These are phyloP conservation scores for Lophochroa leadbeateri DNA, from an alignment of 2,113 vertebrate genomes.

Conservation along the genomic window DNA sequence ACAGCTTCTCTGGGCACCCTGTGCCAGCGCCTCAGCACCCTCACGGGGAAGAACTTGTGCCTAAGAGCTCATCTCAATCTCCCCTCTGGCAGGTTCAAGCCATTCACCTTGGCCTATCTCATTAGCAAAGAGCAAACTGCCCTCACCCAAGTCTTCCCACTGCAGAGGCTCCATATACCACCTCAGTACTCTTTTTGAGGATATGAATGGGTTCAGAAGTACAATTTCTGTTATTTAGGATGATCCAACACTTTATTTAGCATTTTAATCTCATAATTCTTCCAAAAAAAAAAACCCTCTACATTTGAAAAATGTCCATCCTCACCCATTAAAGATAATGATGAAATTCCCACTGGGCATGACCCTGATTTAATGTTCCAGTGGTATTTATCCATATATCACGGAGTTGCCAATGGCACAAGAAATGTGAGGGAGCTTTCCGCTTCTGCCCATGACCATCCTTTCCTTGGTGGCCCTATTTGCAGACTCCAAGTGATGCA, in stretches of 20 bases:
- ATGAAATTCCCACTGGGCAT: accelerated
- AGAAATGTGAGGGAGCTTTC: accelerated
- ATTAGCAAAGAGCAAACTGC: not conserved
- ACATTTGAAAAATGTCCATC: not conserved
- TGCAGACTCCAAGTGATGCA: accelerated
- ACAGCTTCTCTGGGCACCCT: too few species aligned
- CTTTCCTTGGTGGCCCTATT: not conserved
- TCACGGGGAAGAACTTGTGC: not conserved
- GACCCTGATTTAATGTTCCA: accelerated
- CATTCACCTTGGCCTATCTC: not conserved
- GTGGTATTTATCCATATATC: not conserved
- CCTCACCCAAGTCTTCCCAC: not conserved
- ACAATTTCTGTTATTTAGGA: not conserved
- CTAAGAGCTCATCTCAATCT: not conserved
- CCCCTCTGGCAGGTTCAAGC: not conserved
- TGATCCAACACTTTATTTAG: not conserved
- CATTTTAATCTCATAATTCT: not conserved
- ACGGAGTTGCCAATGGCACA: accelerated
- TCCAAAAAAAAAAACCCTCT: not conserved
- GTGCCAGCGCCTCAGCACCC: not conserved
- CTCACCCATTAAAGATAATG: accelerated
- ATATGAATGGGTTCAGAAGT: not conserved
- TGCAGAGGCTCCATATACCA: not conserved
- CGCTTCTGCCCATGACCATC: not conserved
- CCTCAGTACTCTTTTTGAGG: accelerated